Base-by-base conservation (phyloP, 2,113 vertebrate species). In the Serilophus lunatus region DNA sequence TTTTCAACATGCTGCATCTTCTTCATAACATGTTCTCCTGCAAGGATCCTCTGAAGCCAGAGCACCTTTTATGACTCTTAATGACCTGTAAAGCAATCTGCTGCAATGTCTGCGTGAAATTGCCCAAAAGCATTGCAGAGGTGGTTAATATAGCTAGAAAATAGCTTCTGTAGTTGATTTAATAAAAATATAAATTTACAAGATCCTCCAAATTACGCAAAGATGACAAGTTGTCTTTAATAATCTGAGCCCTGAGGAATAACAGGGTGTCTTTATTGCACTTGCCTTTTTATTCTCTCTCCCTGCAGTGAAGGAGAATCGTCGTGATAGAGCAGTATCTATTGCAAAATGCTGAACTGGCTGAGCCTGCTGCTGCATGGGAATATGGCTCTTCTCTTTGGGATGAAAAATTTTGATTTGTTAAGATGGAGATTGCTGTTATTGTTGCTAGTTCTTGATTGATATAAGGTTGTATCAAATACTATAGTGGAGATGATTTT, bases 101-200 rank as follows among this genome's bases (percentile, higher is more conserved):
- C 87, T 70, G 35, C 68, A 80, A 28, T 13, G 13, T 38, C 47
- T 66, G 35, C 0, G 0, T 82, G 90, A 92, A 95, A 94, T 56
- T 63, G 54, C 51, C 57, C 2, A 1, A 25, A 13, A 33, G 12
- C 24, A 35, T 85, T 92, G 53, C 42, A 70, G 13, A 76, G n/a
- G 31, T 60, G 57, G 69, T 40, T 93, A 82, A 80, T 77, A 64
- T 4, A 86, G 36, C 78, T 64, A 61, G 74, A 56, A 86, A 84
- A 87, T 64, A 95, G 54, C 65, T 84, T 57, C 75, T 93, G 54
- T 36, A 40, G 54, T 83, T 94, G 87, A 94, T 95, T 83, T 91
- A 96, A 92, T 95, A 94, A 92, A 92, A 87, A 91, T 38, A 56
- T 82, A 90, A 92, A 95, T 95, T 82, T 77, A 69, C 76, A 74